These are phyloP conservation scores for Malurus leucopterus DNA, from an alignment of 2,797 vertebrate species.

Conservation along the genomic window DNA sequence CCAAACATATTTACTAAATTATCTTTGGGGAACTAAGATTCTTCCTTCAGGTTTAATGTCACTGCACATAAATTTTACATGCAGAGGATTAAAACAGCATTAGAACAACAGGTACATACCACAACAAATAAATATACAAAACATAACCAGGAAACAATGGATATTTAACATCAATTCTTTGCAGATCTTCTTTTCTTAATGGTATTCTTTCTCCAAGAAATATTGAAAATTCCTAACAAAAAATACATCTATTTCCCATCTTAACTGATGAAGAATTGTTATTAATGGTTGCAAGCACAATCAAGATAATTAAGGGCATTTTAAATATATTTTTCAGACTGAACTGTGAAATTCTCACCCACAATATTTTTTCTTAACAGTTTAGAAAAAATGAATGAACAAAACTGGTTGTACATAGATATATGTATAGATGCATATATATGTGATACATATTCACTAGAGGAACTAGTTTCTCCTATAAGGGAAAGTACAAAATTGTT, in stretches of 20 bases:
- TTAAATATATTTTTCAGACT: neutral
- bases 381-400: neutral
- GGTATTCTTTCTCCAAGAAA: neutral
- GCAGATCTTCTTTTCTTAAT: neutral
- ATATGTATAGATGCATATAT: neutral
- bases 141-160: constrained; percentile 7
- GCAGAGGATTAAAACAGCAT: neutral
- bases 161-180: neutral
- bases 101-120: constrained; percentile 10
- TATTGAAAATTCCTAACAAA: neutral
- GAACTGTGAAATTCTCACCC: neutral
- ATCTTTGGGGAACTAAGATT: neutral
- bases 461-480: neutral
- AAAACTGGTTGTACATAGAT: neutral
- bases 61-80: neutral
- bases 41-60: neutral
- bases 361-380: neutral
- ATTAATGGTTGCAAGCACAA: neutral
- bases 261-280: neutral
- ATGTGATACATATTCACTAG: neutral
- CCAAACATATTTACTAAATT: neutral
- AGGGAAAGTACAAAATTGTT: neutral
- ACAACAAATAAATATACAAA: constrained; percentile 42
- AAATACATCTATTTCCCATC: neutral
- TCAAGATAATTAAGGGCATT: neutral